Evolutionary conservation across 1,140 invertebrate species (phyloP), one percentile per base, ranked within the genome.

Genomic region (Elymnias hypermnestra): DNA sequence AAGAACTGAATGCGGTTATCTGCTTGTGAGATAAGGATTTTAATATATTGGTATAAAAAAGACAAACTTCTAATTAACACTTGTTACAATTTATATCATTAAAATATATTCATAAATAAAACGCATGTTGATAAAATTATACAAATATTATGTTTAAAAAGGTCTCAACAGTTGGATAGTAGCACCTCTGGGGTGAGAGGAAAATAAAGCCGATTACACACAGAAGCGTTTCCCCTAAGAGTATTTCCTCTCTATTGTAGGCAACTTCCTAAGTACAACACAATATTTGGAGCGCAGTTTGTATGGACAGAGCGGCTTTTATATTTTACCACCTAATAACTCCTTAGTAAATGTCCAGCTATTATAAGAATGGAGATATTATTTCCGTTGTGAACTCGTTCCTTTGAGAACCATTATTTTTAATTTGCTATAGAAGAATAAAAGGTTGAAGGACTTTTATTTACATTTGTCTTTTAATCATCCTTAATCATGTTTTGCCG

Each of bases 161-260:
- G 52, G 33, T 55, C 46, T 46, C 50, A 47, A 62, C 21, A 56
- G 35, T 46, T 40, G 42, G 53, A 59, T 55, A 41, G 46, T 38
- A 45, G 55, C 53, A 63, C 48, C 46, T 56, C 19, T 42, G 41
- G 57, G 53, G 56, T 54, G 51, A 57, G 58, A 63, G 54, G 59
- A 41, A 63, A 72, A 64, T 63, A 77, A 81, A 81, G 72, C 73
- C 68, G 76, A 75, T 82, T 82, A 77, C 69, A 78, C 60, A 73
- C 57, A 58, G 64, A 68, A 62, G 63, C 56, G 67, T 57, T 68
- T 41, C 57, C 44, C 46, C 57, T 45, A 58, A 63, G 64, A 58
- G 55, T 64, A 68, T 75, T 74, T 63, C 56, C 57, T 57, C 38
- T 51, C 58, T 46, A 73, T 76, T 72, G 69, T 74, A 44, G 44